Conservation (phyloP, 1,140 invertebrate genomes). For the Achatina immaculata region DNA sequence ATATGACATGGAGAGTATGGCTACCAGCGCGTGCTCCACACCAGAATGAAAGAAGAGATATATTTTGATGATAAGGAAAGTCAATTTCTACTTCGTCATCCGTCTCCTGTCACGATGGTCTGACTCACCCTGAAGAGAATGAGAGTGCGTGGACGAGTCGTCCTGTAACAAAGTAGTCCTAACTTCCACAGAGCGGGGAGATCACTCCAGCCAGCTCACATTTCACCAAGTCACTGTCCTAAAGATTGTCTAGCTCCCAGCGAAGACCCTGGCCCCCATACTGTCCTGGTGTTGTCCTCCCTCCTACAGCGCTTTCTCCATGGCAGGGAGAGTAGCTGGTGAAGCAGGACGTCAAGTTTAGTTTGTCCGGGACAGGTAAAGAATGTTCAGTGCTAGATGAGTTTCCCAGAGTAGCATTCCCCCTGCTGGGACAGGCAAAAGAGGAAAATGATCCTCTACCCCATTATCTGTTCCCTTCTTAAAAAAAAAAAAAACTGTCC, state of each 20-base stretch:
- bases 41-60: no score
- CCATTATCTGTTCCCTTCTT: not conserved
- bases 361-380: not conserved
- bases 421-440: not conserved
- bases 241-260: not conserved
- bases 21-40: no score
- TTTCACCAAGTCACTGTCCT: not conserved
- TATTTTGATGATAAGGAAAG: no score
- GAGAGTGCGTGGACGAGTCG: no score
- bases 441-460: slow-evolving; percentile 1
- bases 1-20: no score
- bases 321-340: no score
- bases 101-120: no score
- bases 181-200: no score
- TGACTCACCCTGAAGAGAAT: no score
- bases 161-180: no score
- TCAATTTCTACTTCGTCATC: no score
- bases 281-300: not conserved
- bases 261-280: not conserved
- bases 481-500: slow-evolving; percentile 1
- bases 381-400: not conserved
- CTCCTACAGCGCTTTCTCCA: not conserved
- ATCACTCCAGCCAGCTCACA: not conserved
- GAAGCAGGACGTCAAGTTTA: not conserved
- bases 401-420: slow-evolving; percentile 13